Evolutionary conservation across 2,888 invertebrate genomes (phyloP).

Genomic region (Seira musarum): DNA sequence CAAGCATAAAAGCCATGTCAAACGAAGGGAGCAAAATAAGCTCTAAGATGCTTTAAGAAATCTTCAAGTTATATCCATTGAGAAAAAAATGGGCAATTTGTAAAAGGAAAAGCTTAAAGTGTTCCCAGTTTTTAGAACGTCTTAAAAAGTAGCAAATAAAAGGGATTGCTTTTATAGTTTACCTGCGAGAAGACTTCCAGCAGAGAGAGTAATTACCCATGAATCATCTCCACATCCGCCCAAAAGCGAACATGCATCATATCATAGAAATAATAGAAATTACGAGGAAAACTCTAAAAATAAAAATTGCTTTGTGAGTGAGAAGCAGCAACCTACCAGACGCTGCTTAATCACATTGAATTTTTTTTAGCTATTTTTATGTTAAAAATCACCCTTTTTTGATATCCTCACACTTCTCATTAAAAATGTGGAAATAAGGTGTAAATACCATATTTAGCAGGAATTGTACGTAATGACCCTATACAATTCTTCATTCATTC

Average conservation of each 20-base stretch:
- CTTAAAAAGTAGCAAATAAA: not conserved
- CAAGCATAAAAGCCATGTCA: no score
- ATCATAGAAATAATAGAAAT: not conserved
- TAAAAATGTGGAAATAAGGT: not conserved
- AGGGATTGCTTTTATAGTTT: not conserved
- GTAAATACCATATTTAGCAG: not conserved
- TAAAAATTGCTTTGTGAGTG: not conserved
- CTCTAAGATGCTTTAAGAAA: no score
- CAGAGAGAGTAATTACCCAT: constrained; percentile 70
- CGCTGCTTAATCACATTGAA: no score
- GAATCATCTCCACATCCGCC: constrained; percentile 69
- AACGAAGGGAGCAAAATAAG: no score
- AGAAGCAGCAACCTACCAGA: no score
- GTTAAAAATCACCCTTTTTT: not conserved
- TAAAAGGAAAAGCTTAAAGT: not conserved
- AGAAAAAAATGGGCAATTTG: not conserved
- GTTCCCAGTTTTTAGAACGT: not conserved
- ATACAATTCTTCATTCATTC: constrained; percentile 24
- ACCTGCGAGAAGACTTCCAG: constrained; percentile 64
- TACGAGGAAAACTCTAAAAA: not conserved
- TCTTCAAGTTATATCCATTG: no score
- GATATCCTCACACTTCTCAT: not conserved
- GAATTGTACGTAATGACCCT: not conserved
- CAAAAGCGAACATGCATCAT: constrained; percentile 31
- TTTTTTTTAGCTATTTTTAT: not conserved